Conservation (phyloP, 2,888 invertebrate species). For the Melitaea athalia region DNA sequence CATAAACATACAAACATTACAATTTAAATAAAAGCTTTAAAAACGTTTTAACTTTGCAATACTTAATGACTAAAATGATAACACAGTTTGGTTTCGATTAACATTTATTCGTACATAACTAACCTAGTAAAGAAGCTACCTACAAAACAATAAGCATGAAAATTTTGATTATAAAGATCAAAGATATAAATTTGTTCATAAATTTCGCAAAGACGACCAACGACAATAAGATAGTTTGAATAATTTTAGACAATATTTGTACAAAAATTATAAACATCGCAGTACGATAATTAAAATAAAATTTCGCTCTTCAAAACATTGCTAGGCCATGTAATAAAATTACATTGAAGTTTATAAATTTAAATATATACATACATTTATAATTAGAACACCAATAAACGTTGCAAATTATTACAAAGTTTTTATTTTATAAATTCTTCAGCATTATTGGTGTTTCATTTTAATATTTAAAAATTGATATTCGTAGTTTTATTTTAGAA, state of each 20-base stretch:
- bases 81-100: conserved; percentile 54
- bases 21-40: not conserved
- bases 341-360: not conserved
- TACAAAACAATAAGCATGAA: conserved; percentile 51
- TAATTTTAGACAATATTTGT: conserved; percentile 5
- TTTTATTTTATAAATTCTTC: not conserved
- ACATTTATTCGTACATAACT: conserved; percentile 73
- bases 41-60: not conserved
- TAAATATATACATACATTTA: not conserved
- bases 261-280: conserved; percentile 3
- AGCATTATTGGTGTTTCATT: conserved; percentile 1
- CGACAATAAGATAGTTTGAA: conserved; percentile 4
- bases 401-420: conserved; percentile 1
- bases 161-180: conserved; percentile 32
- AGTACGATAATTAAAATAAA: not conserved
- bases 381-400: not conserved
- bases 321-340: conserved; percentile 7
- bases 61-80: conserved; percentile 37
- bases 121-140: conserved; percentile 66
- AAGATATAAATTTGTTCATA: conserved; percentile 10
- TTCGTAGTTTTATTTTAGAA: not conserved
- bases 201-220: conserved; percentile 4
- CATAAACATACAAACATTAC: no score
- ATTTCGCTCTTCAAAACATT: not conserved
- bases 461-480: not conserved